Evolutionary conservation across 2,888 invertebrate genomes (phyloP), one percentile per base, ranked within the genome.

Genomic region (Quadroppia sp.): DNA sequence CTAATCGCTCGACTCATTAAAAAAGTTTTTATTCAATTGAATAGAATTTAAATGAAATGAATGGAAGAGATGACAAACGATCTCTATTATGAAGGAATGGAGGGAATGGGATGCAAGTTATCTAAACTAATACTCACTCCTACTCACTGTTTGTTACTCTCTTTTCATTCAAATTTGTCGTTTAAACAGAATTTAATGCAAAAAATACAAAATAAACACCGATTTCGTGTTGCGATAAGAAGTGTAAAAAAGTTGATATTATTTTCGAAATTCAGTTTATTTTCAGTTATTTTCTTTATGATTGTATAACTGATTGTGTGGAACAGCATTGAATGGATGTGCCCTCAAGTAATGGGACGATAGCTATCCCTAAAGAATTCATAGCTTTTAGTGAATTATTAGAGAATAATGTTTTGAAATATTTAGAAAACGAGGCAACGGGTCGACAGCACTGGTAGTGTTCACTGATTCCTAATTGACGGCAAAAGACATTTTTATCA

Each of bases 401-500:
- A n/a, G n/a, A n/a, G n/a, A n/a, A n/a, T n/a, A 36, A 36, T 56
- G 17, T 3, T 59, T 9, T 59, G 7, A 30, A 30, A 30, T 7
- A 59, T 25, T 30, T 15, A 59, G 59, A 59, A 36, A 15, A 11
- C 13, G 15, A 56, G 23, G 30, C 56, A 56, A 13, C 15, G 28
- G 28, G 15, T 25, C 23, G 30, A 56, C 28, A 28, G 56, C 56
- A 30, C 28, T 28, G 56, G 20, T 53, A 36, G 72, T 20, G 40
- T 36, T 20, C 36, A 1, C 1, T 56, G 28, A 28, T 28, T 28
- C 30, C 75, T 77, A 76, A 77, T 76, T 77, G 76, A 75, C 75
- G 75, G 76, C 75, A 69, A 69, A 76, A 76, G 77, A 77, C 75
- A 76, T 77, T 76, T 77, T 77, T 77, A 77, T 77, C 77, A 77